Evolutionary conservation across 2,888 invertebrate genomes (phyloP).

Genomic region (Poecilobothrus nobilitatus): DNA sequence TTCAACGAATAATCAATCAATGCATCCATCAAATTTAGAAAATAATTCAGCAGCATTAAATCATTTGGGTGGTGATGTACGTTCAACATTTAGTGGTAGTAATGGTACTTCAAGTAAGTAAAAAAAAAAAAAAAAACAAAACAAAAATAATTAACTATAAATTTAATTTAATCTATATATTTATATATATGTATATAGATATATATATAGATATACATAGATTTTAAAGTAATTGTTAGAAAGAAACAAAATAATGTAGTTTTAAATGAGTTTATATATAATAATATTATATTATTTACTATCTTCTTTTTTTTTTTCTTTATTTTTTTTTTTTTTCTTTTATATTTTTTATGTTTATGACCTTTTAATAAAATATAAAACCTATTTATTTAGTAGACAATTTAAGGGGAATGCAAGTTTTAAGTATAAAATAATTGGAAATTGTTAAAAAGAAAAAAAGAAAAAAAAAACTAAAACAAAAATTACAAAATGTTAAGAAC

Average conservation of each 20-base stretch:
- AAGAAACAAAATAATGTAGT: conserved; percentile 15
- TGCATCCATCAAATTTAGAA: conserved; percentile 17
- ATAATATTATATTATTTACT: conserved; percentile 8
- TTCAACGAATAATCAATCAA: conserved; percentile 14
- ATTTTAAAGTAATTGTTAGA: conserved; percentile 19
- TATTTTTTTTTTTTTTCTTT: conserved; percentile 7
- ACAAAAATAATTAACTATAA: neutral
- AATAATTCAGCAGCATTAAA: conserved; percentile 26
- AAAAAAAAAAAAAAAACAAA: neutral
- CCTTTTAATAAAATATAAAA: neutral
- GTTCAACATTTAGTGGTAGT: conserved; percentile 47
- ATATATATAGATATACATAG: neutral
- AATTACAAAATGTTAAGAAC: too few species aligned
- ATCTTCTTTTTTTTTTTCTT: conserved; percentile 10
- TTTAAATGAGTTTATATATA: conserved; percentile 13
- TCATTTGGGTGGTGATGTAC: conserved; percentile 52
- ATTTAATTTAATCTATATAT: neutral
- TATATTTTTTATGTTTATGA: neutral
- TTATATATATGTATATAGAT: neutral
- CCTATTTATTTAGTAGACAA: conserved; percentile 11
- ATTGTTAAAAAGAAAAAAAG: neutral
- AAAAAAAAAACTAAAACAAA: too few species aligned
- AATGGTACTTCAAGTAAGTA: conserved; percentile 42
- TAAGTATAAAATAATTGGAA: conserved; percentile 13
- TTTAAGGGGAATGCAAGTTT: conserved; percentile 6